A percentile compares a stretch with the other conserved stretches of the same genome.
phyloP scores from a whole-genome alignment of 2,888 invertebrate genomes.

The Patella pellucida region DNA sequence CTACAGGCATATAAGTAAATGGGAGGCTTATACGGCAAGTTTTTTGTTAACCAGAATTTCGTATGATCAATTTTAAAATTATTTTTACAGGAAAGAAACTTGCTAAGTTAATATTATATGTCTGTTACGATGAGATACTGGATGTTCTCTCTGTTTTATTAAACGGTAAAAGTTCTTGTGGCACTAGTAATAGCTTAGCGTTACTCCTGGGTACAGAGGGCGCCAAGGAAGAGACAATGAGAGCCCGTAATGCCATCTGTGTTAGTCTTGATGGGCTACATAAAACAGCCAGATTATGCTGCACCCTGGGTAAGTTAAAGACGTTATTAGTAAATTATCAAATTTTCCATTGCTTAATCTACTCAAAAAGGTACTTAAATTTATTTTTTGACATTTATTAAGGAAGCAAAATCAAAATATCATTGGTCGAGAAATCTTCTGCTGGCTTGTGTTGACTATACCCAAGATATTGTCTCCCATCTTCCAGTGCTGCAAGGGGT shows the following conservation, averaged over 20 bases:
- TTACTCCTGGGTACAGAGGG: conserved; percentile 72
- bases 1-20: too few relatives aligned
- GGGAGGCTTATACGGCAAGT: too few relatives aligned
- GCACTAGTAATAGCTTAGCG: conserved; percentile 71
- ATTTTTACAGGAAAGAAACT: conserved; percentile 67
- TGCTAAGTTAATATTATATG: conserved; percentile 81
- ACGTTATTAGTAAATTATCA: neutral
- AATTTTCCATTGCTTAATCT: too few relatives aligned
- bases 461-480: too few relatives aligned
- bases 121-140: conserved; percentile 93
- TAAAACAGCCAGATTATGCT: conserved; percentile 91
- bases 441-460: too few relatives aligned
- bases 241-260: conserved; percentile 84
- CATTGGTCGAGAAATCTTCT: too few relatives aligned
- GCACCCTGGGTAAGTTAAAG: conserved; percentile 78
- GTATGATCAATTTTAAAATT: neutral
- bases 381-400: too few relatives aligned
- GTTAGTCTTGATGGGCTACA: conserved; percentile 90
- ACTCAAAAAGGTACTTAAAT: too few relatives aligned
- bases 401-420: too few relatives aligned
- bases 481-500: too few relatives aligned
- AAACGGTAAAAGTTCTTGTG: conserved; percentile 70
- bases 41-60: too few relatives aligned
- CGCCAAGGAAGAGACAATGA: conserved; percentile 72
- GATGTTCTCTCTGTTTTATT: conserved; percentile 87